Percentiles rank a stretch among this genome's conserved stretches.
These are phyloP conservation scores for Dipus sagitta DNA, from an alignment of 2,797 vertebrate genomes.

Conservation along the genomic window DNA sequence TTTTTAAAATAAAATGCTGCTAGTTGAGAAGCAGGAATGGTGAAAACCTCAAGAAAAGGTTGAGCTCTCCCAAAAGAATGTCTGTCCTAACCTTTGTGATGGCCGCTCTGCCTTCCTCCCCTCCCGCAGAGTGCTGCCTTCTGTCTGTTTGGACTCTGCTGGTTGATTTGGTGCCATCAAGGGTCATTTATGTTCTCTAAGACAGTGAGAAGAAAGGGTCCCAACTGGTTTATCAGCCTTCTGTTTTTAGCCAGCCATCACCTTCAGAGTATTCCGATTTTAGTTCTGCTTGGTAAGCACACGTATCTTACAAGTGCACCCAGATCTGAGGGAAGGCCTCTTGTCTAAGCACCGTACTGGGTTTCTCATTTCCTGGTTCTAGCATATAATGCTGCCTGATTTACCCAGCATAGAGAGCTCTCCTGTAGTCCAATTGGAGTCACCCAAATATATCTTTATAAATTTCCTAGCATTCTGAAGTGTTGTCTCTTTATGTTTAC, in stretches of 20 bases:
- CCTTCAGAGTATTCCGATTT: neutral
- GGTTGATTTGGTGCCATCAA: neutral
- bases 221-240: neutral
- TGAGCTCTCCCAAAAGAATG: neutral
- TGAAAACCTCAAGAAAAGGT: neutral
- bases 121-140: neutral
- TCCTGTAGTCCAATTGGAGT: neutral
- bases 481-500: slow-evolving; percentile 21
- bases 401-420: neutral
- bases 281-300: neutral
- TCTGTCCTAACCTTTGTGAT: neutral
- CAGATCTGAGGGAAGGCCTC: neutral
- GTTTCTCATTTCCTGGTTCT: slow-evolving; percentile 1
- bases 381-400: neutral
- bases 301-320: neutral
- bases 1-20: slow-evolving; percentile 10
- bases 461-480: neutral
- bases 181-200: neutral
- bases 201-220: neutral
- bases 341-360: neutral
- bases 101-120: neutral
- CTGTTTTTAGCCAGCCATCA: neutral
- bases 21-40: neutral
- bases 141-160: neutral
- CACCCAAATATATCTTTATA: slow-evolving; percentile 27